These are phyloP conservation scores for Ephialtes manifestator DNA, from an alignment of 2,888 invertebrate species.

Conservation along the genomic window DNA sequence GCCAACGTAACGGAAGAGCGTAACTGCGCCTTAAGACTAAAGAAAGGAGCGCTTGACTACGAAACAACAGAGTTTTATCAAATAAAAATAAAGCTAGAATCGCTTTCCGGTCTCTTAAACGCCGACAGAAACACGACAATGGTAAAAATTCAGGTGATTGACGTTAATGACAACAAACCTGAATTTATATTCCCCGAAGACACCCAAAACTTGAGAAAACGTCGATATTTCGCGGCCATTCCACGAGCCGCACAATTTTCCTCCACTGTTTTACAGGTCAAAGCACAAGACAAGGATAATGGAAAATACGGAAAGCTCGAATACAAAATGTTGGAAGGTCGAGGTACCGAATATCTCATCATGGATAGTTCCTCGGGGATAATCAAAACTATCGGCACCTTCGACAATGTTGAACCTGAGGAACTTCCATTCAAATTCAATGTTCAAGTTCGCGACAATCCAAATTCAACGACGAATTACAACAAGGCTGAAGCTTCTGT, in stretches of 20 bases:
- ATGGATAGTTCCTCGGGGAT: slow-evolving; percentile 92
- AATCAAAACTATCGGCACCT: slow-evolving; percentile 91
- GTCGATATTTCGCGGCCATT: slow-evolving; percentile 93
- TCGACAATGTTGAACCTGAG: slow-evolving; percentile 89
- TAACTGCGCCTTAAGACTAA: slow-evolving; percentile 93
- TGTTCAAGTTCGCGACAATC: slow-evolving; percentile 90
- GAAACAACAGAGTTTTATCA: slow-evolving; percentile 92
- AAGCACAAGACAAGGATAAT: slow-evolving; percentile 95
- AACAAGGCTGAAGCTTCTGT: slow-evolving; percentile 89
- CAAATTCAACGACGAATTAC: slow-evolving; percentile 88
- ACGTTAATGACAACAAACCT: slow-evolving; percentile 96
- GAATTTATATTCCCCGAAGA: slow-evolving; percentile 91
- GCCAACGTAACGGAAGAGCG: slow-evolving; percentile 92
- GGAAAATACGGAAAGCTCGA: slow-evolving; percentile 93
- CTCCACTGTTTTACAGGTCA: slow-evolving; percentile 92
- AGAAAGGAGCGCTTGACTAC: slow-evolving; percentile 91
- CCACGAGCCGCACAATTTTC: slow-evolving; percentile 91
- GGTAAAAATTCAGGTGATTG: slow-evolving; percentile 93
- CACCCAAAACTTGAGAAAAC: slow-evolving; percentile 87
- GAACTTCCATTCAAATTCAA: slow-evolving; percentile 90
- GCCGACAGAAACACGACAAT: slow-evolving; percentile 91
- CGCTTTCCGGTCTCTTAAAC: slow-evolving; percentile 93
- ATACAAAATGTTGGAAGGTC: slow-evolving; percentile 88
- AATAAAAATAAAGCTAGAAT: slow-evolving; percentile 92
- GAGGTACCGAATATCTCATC: slow-evolving; percentile 89